phyloP scores from a whole-genome alignment of 2,113 vertebrate species.

The Emydura subglobosa region DNA sequence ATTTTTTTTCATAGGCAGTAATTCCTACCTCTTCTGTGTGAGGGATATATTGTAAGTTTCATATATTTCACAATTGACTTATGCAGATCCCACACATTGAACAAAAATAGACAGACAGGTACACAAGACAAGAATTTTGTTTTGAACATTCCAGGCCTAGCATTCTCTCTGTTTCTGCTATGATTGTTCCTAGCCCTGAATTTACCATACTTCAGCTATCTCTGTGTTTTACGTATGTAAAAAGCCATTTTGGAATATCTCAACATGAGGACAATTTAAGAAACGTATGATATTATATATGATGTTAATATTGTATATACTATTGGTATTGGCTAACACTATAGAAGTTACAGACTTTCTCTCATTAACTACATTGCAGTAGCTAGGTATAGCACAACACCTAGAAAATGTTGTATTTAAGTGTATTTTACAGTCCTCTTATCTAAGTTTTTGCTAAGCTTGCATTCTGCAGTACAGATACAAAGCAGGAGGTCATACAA shows the following conservation, averaged over 20 bases:
- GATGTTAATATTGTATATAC: not conserved
- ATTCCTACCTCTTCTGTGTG: no score
- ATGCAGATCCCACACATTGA: no score
- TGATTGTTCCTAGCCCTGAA: not conserved
- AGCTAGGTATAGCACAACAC: not conserved
- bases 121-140: not conserved
- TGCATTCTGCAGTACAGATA: not conserved
- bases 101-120: no score
- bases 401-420: not conserved
- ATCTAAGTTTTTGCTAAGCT: not conserved
- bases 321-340: not conserved
- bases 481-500: not conserved
- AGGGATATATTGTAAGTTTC: no score
- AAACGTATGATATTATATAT: not conserved
- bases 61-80: no score
- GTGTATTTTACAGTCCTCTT: not conserved
- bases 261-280: not conserved
- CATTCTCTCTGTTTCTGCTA: not conserved
- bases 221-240: not conserved
- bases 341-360: not conserved
- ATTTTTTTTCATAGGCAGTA: no score
- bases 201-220: not conserved
- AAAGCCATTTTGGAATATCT: not conserved
- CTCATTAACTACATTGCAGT: not conserved
- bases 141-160: not conserved